Conservation (phyloP, 2,888 invertebrate genomes). For the Lampropteryx suffumata region DNA sequence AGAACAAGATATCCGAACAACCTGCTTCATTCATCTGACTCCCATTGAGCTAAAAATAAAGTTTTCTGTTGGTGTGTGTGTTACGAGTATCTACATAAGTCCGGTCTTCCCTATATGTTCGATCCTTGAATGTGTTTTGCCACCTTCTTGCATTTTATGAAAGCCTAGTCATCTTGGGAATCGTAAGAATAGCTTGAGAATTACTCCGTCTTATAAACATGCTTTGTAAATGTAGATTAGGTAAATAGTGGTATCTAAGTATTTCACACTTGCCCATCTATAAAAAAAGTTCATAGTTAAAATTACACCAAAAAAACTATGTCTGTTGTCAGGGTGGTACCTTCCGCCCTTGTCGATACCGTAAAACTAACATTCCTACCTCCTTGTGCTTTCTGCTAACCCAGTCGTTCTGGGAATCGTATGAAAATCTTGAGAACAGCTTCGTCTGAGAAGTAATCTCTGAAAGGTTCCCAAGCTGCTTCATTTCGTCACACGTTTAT, state of each 20-base stretch:
- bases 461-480: constrained; percentile 13
- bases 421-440: constrained; percentile 22
- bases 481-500: constrained; percentile 14
- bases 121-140: neutral
- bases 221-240: no score
- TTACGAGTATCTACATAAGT: no score
- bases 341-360: no score
- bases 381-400: constrained; percentile 15
- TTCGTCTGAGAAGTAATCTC: constrained; percentile 7
- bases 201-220: constrained; percentile 1
- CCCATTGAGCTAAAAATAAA: no score
- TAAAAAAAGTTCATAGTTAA: no score
- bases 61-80: no score
- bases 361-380: neutral
- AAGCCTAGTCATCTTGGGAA: constrained; percentile 19
- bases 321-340: no score
- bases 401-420: constrained; percentile 22
- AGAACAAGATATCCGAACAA: constrained; percentile 2
- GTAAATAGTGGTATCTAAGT: no score
- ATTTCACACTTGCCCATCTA: no score
- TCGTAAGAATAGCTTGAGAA: constrained; percentile 23
- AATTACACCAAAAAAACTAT: no score
- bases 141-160: constrained; percentile 11
- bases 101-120: constrained; percentile 3
- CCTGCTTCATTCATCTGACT: constrained; percentile 10